Evolutionary conservation across 2,888 invertebrate genomes (phyloP).

Genomic region (Pammene fasciana): DNA sequence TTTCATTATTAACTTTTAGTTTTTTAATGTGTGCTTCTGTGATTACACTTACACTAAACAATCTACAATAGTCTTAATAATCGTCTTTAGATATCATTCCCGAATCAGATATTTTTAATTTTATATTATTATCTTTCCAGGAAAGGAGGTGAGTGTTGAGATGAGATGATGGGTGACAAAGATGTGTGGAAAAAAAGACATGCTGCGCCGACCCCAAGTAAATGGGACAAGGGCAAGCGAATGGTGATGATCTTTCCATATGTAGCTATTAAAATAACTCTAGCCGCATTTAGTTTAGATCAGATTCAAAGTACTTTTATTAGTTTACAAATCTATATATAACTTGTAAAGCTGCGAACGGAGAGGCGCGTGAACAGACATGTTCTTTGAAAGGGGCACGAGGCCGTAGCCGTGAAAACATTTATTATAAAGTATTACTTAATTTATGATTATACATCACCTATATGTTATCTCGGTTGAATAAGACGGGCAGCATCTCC

Average conservation of each 20-base stretch:
- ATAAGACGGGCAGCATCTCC: neutral
- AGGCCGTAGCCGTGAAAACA: conserved; percentile 40
- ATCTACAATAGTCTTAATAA: too few species aligned
- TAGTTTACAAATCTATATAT: conserved; percentile 41
- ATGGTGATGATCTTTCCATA: neutral
- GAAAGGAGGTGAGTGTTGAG: too few species aligned
- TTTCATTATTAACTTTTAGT: too few species aligned
- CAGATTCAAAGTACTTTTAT: conserved; percentile 25
- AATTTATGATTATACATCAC: conserved; percentile 18
- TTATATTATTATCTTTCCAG: too few species aligned
- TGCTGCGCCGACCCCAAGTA: too few species aligned
- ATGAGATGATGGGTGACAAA: too few species aligned
- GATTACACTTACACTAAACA: too few species aligned
- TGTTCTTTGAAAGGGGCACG: conserved; percentile 37
- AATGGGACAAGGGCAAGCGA: too few species aligned
- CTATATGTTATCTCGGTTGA: neutral
- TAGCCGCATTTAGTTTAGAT: neutral
- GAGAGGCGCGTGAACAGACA: conserved; percentile 33
- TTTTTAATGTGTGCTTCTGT: too few species aligned
- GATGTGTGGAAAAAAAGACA: too few species aligned
- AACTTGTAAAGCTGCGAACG: conserved; percentile 33
- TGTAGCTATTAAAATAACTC: neutral
- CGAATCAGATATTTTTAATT: neutral
- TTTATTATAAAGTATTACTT: conserved; percentile 19
- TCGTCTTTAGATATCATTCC: too few species aligned